These are phyloP conservation scores for Lomographa bimaculata DNA, from an alignment of 2,888 invertebrate species.

Conservation along the genomic window DNA sequence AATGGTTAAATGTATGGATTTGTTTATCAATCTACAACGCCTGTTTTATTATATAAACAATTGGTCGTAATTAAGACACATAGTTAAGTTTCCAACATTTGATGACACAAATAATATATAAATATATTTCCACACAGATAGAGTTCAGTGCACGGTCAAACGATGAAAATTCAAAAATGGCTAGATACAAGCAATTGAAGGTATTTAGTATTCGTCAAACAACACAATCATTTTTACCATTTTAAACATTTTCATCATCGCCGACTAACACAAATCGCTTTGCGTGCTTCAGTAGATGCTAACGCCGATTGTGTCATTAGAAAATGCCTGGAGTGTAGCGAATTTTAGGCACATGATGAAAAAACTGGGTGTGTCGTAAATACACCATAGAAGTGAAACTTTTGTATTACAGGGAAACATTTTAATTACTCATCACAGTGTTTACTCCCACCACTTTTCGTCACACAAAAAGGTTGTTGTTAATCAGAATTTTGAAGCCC, in stretches of 20 bases:
- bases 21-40: too few relatives aligned
- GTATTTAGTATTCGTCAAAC: constrained; percentile 20
- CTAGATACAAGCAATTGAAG: constrained; percentile 25
- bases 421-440: too few relatives aligned
- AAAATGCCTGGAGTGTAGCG: constrained; percentile 18
- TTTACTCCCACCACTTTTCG: too few relatives aligned
- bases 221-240: constrained; percentile 13
- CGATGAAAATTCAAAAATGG: constrained; percentile 23
- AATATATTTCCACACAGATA: constrained; percentile 25
- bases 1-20: too few relatives aligned
- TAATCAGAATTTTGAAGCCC: too few relatives aligned
- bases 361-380: too few relatives aligned
- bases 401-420: too few relatives aligned
- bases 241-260: constrained; percentile 14
- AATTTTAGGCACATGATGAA: constrained; percentile 11
- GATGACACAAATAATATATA: constrained; percentile 13
- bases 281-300: constrained; percentile 22
- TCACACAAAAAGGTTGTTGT: too few relatives aligned
- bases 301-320: constrained; percentile 14
- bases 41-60: too few relatives aligned
- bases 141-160: constrained; percentile 23
- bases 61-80: too few relatives aligned
- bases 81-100: too few relatives aligned
- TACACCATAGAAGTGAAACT: too few relatives aligned
- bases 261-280: constrained; percentile 18